A percentile compares a stretch with the other conserved stretches of the same genome.
These are phyloP conservation scores for Passer montanus DNA, from an alignment of 2,113 vertebrate genomes.

Conservation along the genomic window DNA sequence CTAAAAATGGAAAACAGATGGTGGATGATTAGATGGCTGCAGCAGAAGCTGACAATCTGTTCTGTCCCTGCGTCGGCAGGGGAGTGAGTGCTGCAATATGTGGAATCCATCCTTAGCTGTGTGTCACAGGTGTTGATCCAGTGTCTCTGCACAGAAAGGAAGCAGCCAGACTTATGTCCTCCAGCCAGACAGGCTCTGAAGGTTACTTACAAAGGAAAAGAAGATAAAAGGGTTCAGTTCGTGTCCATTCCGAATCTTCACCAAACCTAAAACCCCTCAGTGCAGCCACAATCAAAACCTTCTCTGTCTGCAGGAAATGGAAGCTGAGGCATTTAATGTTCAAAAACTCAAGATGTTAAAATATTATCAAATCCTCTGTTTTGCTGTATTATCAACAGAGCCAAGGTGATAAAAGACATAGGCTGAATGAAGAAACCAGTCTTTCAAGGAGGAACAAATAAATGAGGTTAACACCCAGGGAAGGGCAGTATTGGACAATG, in stretches of 20 bases:
- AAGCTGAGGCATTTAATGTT: not conserved
- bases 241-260: not conserved
- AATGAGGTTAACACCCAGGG: not conserved
- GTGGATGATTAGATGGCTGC: conserved; percentile 7
- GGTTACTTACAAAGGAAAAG: not conserved
- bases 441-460: not conserved
- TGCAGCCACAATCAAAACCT: not conserved
- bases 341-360: not conserved
- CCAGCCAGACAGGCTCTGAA: not conserved
- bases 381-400: not conserved
- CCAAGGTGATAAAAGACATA: not conserved
- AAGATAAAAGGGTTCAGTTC: not conserved
- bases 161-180: not conserved
- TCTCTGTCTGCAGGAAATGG: not conserved
- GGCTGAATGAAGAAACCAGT: not conserved
- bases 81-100: not conserved
- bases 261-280: not conserved
- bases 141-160: not conserved
- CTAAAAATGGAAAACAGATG: conserved; percentile 48
- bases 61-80: not conserved
- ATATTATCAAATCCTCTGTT: not conserved
- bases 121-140: conserved; percentile 26
- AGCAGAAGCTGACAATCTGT: conserved; percentile 31
- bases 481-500: not conserved
- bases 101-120: not conserved